phyloP scores from a whole-genome alignment of 2,888 invertebrate genomes.

The Megaustenia siamemsis region DNA sequence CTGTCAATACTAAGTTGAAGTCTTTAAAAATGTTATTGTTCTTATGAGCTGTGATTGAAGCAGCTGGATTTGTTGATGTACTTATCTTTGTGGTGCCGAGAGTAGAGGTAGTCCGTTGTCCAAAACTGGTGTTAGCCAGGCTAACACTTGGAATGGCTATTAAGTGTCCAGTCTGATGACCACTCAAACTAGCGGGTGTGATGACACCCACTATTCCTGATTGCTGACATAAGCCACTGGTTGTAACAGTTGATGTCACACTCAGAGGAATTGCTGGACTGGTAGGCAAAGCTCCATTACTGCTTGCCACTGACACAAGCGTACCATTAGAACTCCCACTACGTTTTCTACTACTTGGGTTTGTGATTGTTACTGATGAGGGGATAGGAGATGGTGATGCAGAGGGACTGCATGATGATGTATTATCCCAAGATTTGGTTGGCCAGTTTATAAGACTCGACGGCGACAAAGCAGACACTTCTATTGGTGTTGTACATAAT shows the following conservation, averaged over 20 bases:
- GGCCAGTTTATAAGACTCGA: conserved; percentile 38
- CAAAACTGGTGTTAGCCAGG: conserved; percentile 45
- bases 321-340: conserved; percentile 61
- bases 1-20: conserved; percentile 65
- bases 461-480: conserved; percentile 23
- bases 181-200: conserved; percentile 47
- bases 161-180: conserved; percentile 50
- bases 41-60: conserved; percentile 61
- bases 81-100: conserved; percentile 46
- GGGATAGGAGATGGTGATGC: conserved; percentile 31
- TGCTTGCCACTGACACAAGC: conserved; percentile 25
- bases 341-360: conserved; percentile 64
- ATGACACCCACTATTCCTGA: conserved; percentile 46
- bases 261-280: conserved; percentile 32
- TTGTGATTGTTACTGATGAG: conserved; percentile 26
- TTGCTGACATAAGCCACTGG: conserved; percentile 39
- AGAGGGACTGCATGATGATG: conserved; percentile 24
- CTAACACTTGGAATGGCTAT: conserved; percentile 58
- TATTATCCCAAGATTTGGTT: conserved; percentile 18
- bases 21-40: conserved; percentile 70
- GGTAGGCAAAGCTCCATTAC: conserved; percentile 42
- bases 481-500: conserved; percentile 14
- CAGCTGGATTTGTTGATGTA: neutral
- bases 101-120: conserved; percentile 59
- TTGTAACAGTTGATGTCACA: neutral